Evolutionary conservation across 2,797 vertebrate species (phyloP).

Genomic region (Anableps anableps): DNA sequence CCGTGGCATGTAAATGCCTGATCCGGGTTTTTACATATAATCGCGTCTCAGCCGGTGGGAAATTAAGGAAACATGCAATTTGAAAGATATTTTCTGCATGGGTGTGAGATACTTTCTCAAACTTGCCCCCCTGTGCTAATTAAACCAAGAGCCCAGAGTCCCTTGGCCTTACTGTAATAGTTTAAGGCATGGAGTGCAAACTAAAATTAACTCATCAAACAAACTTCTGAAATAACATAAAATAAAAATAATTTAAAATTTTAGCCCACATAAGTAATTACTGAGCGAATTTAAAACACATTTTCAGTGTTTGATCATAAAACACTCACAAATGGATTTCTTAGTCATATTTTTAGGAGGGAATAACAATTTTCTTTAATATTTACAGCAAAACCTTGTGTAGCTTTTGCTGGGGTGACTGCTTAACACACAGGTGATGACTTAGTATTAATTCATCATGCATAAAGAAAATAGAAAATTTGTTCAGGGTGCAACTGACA

Average conservation of each 20-base stretch:
- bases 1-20: neutral
- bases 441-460: too few species aligned
- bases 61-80: neutral
- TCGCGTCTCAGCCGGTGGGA: neutral
- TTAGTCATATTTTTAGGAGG: neutral
- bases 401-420: too few species aligned
- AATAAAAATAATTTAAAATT: neutral
- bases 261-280: neutral
- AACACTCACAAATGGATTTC: neutral
- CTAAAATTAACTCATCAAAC: neutral
- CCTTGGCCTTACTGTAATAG: neutral
- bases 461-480: neutral
- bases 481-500: neutral
- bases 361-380: too few species aligned
- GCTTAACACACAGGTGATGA: too few species aligned
- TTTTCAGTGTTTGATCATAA: neutral
- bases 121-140: neutral
- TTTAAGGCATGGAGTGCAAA: neutral
- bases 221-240: neutral
- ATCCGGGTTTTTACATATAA: neutral
- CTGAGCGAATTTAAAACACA: neutral
- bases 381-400: too few species aligned
- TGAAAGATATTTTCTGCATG: neutral
- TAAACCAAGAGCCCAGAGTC: neutral
- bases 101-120: neutral